Conservation (phyloP, 2,888 invertebrate genomes). For the Drosophila monieri region DNA sequence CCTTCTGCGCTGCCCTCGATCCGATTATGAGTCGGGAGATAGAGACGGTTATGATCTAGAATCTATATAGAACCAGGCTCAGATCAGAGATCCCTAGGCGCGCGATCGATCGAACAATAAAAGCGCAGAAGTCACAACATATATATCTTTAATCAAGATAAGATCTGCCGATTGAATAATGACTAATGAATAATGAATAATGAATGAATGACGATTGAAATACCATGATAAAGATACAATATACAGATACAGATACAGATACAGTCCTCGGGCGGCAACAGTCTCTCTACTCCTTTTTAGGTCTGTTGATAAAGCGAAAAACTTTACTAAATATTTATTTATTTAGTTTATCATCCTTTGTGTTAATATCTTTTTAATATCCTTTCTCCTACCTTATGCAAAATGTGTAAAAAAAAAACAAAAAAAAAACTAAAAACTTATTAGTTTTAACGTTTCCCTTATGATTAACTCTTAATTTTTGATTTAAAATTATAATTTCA, state of each 20-base stretch:
- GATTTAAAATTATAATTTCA: conserved; percentile 46
- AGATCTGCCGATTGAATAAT: conserved; percentile 8
- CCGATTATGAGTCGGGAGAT: not conserved
- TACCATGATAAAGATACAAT: conserved; percentile 33
- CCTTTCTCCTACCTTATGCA: conserved; percentile 10
- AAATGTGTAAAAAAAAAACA: conserved; percentile 12
- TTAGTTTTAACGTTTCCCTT: conserved; percentile 43
- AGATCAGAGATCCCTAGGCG: conserved; percentile 36
- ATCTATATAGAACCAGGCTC: conserved; percentile 6
- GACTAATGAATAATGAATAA: too few relatives aligned
- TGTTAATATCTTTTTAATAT: conserved; percentile 39
- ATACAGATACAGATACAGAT: conserved; percentile 13
- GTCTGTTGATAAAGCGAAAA: conserved; percentile 55
- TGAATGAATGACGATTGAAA: conserved; percentile 3
- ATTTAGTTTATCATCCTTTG: conserved; percentile 51
- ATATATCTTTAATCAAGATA: not conserved
- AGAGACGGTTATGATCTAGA: not conserved
- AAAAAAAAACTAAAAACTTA: not conserved
- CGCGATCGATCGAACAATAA: conserved; percentile 23
- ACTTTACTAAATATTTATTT: conserved; percentile 47
- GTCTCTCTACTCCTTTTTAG: conserved; percentile 51
- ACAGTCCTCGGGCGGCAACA: conserved; percentile 39
- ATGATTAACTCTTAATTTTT: conserved; percentile 46
- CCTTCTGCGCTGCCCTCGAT: conserved; percentile 21
- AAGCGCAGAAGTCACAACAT: conserved; percentile 35